Base-by-base conservation (phyloP, 2,888 invertebrate species). In the Yponomeuta plumbellus region DNA sequence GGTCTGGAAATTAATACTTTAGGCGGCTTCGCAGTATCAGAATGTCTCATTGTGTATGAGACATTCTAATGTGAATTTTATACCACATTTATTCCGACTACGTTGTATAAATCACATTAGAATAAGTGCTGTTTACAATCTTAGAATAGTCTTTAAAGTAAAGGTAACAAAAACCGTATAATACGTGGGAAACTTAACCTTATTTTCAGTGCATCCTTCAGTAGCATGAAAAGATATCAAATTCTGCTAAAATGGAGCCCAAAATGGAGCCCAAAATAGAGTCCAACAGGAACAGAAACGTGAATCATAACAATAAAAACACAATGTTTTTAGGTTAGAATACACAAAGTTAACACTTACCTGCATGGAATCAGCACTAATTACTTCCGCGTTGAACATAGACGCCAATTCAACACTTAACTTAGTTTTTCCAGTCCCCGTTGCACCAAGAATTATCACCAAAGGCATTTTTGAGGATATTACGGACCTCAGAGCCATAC, bases 321-420 rank as follows among this genome's bases (percentile, higher is more conserved):
- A 8, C 23, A 61, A 61, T 34, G 11, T 72, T 80, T 83, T 73
- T 74, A 86, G 87, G 62, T 62, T 62, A 62, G 62, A 39, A 62
- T 62, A 17, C 2, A 26, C 8, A 13, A 40, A 34, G 11, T 56
- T 26, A 2, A 11, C 11, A 65, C 78, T 74, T 80, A 97, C 98
- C 95, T 99, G 99, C 98, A 99, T 99, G 22, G 99, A 98, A 94
- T 99, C 99, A 0, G 99, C 98, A 79, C 98, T 98, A 69, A 99
- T 96, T 68, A 99, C 95, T 93, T 99, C 99, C 34, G 97, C 96
- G 72, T 92, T 92, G 84, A 96, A 97, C 79, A 92, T 94, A 76
- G 94, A 93, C 0, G 98, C 98, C 71, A 99, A 90, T 91, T 98
- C 97, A 68, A 99, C 92, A 67, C 97, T 96, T 73, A 99, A 91